Conservation (phyloP, 2,888 invertebrate species). For the Eristalis tenax region DNA sequence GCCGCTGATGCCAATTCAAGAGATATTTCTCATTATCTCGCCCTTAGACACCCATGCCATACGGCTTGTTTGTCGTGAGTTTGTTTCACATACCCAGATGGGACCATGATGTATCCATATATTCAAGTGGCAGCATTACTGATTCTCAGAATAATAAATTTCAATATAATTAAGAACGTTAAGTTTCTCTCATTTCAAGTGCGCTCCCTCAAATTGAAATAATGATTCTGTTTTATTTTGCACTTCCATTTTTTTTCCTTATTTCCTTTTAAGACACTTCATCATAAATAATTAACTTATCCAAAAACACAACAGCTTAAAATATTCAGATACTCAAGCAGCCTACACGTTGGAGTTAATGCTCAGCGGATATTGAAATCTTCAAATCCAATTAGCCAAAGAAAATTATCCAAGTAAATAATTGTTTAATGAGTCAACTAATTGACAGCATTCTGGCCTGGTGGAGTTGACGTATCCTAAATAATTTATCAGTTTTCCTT, state of each 20-base stretch:
- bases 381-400: conserved; percentile 37
- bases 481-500: conserved; percentile 38
- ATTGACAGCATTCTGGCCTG: conserved; percentile 27
- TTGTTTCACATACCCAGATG: too few species aligned
- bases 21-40: too few species aligned
- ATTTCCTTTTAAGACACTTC: not conserved
- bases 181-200: not conserved
- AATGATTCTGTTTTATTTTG: not conserved
- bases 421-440: conserved; percentile 53
- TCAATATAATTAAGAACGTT: too few species aligned
- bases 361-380: conserved; percentile 11
- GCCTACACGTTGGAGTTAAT: not conserved
- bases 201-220: not conserved
- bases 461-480: conserved; percentile 12
- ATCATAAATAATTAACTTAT: not conserved
- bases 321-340: not conserved
- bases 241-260: not conserved
- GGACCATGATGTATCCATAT: too few species aligned
- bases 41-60: too few species aligned
- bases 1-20: too few species aligned
- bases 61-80: too few species aligned
- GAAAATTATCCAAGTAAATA: conserved; percentile 36
- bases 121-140: too few species aligned
- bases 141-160: too few species aligned
- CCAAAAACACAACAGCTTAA: conserved; percentile 17